Base-by-base conservation (phyloP, 2,113 vertebrate species). In the Poeciliopsis retropinna region DNA sequence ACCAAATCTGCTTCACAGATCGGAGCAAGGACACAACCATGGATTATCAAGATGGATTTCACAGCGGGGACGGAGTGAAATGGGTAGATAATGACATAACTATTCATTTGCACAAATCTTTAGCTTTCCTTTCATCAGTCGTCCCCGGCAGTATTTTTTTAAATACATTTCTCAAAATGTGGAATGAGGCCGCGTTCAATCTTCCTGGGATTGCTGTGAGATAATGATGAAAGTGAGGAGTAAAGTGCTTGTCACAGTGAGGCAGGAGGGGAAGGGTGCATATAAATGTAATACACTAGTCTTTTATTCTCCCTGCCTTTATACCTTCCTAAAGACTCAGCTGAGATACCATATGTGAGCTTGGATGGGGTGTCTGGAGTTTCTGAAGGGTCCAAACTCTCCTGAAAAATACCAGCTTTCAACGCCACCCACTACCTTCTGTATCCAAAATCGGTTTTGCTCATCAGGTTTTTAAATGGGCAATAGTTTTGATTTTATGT, bases 11-110 rank as follows among this genome's bases (percentile, higher is more conserved):
- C 85, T 65, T 57, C 64, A 37, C 51, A 62, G 63, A 86, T 85
- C 78, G 78, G 72, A 79, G 75, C 75, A 87, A 90, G 81, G 86
- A 87, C 83, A 82, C 81, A 64, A 70, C 80, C 83, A 89, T 83
- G 71, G 88, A 80, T 85, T 82, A 85, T 70, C 70, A 13, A 67
- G 13, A 41, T 69, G 79, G 80, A 85, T 84, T 68, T 79, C 76
- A 72, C 83, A 80, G 89, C 66, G 60, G 86, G 83, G 73, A 47
- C 75, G 1, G 30, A 81, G 64, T 60, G 60, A 78, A 71, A 80
- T 54, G 47, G 76, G 67, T 64, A 72, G 74, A 90, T 88, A 87
- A 90, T 90, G 86, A 81, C 85, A 88, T 74, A 80, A 76, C 66
- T 73, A 76, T 85, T 85, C 34, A 81, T 82, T 88, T 80, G 67